Evolutionary conservation across 2,888 invertebrate genomes (phyloP), one percentile per base, ranked within the genome.

Genomic region (Synanthedon vespiformis): DNA sequence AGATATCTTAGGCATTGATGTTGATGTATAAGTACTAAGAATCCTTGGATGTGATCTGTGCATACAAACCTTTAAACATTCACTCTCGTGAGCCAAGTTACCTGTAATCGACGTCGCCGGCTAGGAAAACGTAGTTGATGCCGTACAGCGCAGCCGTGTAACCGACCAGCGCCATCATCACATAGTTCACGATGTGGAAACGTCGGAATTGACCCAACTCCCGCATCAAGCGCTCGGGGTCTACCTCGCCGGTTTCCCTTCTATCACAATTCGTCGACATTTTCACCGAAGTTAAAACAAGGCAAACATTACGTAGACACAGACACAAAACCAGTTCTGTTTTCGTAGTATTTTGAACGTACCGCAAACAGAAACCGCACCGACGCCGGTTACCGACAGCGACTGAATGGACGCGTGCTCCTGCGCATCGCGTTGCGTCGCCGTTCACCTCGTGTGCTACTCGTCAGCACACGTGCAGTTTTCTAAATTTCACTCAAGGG

Each of bases 51-150:
- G 6, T 27, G 0, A 27, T 27, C 6, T 27, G 27, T 27, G 27
- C 8, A 27, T 8, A 27, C 27, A 27, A 27, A 8, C 27, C 27
- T 27, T 8, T 22, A 22, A 22, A 22, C 18, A 22, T 22, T 16
- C 48, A 14, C n/a, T 48, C 1, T 48, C 10, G 44, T 1, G n/a
- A n/a, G 44, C 13, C 44, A n/a, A 8, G 1, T 48, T 48, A 85
- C 84, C 85, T 80, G 77, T 85, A 83, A 1, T 73, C 68, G 34
- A 84, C 80, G 34, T 84, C 80, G 0, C 67, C 85, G 0, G 83
- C 84, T 22, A 84, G 62, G 65, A 86, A 85, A 54, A 86, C 72
- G 57, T 80, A 86, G 68, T 80, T 85, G 63, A 68, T 70, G 47
- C 62, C 74, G 58, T 83, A 78, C 6, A 76, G 41, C 1, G 83